Conservation (phyloP, 2,888 invertebrate species). For the Leptinotarsa juncta region DNA sequence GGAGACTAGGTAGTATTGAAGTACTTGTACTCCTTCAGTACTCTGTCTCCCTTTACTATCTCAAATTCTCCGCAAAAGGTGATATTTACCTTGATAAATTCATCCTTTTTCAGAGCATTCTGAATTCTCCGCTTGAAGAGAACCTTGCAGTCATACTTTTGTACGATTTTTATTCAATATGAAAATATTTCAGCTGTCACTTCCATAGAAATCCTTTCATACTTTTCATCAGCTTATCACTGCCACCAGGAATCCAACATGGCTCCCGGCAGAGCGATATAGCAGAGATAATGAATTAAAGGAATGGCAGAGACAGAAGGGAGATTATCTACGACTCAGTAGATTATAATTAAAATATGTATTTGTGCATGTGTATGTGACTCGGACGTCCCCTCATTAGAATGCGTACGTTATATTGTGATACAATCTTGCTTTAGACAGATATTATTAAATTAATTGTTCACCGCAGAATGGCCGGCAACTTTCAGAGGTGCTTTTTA, state of each 20-base stretch:
- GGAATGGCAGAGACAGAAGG: slow-evolving; percentile 47
- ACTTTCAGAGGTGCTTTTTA: slow-evolving; percentile 21
- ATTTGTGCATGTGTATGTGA: slow-evolving; percentile 39
- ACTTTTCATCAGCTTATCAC: slow-evolving; percentile 25
- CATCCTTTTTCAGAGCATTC: no score
- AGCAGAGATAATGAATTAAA: slow-evolving; percentile 50
- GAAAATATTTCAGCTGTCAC: not conserved
- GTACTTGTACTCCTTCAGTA: no score
- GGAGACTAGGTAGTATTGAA: no score
- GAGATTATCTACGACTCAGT: slow-evolving; percentile 48
- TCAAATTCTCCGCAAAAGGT: no score
- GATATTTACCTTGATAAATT: no score
- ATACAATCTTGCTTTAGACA: slow-evolving; percentile 34
- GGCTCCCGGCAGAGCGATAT: slow-evolving; percentile 13
- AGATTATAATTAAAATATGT: slow-evolving; percentile 51
- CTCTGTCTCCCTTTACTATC: no score
- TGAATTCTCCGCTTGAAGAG: no score
- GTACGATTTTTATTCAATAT: not conserved
- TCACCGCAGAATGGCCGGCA: slow-evolving; percentile 10
- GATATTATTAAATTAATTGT: slow-evolving; percentile 34
- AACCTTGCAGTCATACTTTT: no score
- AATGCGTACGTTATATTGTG: slow-evolving; percentile 32
- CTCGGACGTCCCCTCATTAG: slow-evolving; percentile 31
- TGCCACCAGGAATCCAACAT: slow-evolving; percentile 27
- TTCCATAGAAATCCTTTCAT: not conserved